Evolutionary conservation across 30 jellyfish, hydroid and myxozoan genomes (phyloP), one percentile per base, ranked within the genome.

Genomic region (Hydractinia symbiolongicarpus): DNA sequence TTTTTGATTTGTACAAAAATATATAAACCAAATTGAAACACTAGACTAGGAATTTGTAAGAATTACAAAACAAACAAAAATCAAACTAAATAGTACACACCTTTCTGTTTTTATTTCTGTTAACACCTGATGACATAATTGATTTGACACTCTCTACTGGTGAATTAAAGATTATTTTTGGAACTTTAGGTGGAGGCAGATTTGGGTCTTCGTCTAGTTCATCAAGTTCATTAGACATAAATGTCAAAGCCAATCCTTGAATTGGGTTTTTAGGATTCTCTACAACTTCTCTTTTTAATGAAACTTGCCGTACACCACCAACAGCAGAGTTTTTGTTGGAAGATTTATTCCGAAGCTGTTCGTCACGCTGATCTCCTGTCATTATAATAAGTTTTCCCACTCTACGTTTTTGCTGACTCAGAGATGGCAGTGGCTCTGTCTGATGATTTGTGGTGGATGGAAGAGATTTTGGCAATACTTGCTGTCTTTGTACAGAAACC

Each of bases 331-430:
- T 64, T 6, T n/a, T 51, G 19, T 64, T 64, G 19, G 19, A n/a
- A 51, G 9, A n/a, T 6, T 13, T 64, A 51, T 13, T 64, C 40
- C 74, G 74, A n/a, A 79, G 54, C 49, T 79, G 87, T 5, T n/a
- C 70, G 54, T 79, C 87, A 21, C 87, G 58, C 30, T 79, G 81
- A n/a, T n/a, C 87, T 49, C 87, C 87, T 17, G 87, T 66, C 53
- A 79, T 79, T 61, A 79, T 79, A 8, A 67, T 79, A 15, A 79
- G 68, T 61, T 50, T 19, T 5, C 87, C 79, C 10, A 79, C 40
- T 21, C 87, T 69, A 0, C 84, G 83, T 13, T 54, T 79, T 52
- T 77, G 52, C 49, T n/a, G 75, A 61, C 66, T 77, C 53, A 55
- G 40, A n/a, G 74, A 64, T n/a, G 74, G 74, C 6, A 64, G 40